Evolutionary conservation across 2,113 vertebrate species (phyloP), one percentile per base, ranked within the genome.

Genomic region (Phyllopteryx taeniolatus): DNA sequence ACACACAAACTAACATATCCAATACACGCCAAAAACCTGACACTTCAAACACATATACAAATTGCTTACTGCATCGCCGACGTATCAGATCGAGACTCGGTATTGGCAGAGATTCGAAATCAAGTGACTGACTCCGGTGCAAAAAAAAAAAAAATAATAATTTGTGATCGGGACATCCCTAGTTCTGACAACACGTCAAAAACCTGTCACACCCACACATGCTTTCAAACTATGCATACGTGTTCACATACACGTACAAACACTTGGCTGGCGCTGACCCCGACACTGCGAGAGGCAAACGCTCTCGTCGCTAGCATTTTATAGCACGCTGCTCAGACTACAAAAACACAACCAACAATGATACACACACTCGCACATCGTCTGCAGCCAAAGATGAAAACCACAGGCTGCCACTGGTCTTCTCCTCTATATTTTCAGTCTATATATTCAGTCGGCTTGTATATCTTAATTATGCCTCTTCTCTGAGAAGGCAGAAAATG

Each of bases 401-500:
- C 91, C 91, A 82, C 91, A 93, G 88, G 83, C 87, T 86, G 87
- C 83, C 88, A 90, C 86, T 89, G 85, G 87, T 82, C 88, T 72
- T 83, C 90, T 88, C 77, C 88, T 87, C 91, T 93, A 88, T 92
- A 92, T 86, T 93, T 92, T 91, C 85, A 82, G 89, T 87, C 87
- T 91, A 91, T 93, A 93, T 92, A 92, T 91, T 90, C 88, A 86
- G 88, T 77, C 68, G 71, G 75, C 83, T 83, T 83, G 79, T 89
- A 86, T 90, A 86, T 91, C 85, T 91, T 91, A 92, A 92, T 93
- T 92, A 93, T 91, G 92, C 78, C 74, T 89, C 79, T 86, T 86
- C 86, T 86, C 78, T 78, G 86, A 75, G 82, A 87, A 85, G 83
- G 84, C 77, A 67, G 46, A 78, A 91, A 91, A 91, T 87, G 80